A percentile compares a stretch with the other conserved stretches of the same genome.
phyloP scores from a whole-genome alignment of 2,888 invertebrate genomes.

The Hyposoter dolosus region DNA sequence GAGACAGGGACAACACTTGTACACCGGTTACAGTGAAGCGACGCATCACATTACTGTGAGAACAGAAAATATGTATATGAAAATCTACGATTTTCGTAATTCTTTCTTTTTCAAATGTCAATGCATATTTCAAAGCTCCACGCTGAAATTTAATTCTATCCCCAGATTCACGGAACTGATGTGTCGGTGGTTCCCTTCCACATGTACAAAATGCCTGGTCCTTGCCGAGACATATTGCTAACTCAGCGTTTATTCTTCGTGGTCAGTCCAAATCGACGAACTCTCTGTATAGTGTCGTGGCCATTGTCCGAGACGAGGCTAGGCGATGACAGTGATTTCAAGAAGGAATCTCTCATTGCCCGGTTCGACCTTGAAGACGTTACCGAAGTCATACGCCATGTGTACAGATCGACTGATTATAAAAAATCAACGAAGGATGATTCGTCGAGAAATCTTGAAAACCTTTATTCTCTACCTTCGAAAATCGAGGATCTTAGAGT shows the following conservation, averaged over 20 bases:
- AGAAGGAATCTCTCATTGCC: constrained; percentile 87
- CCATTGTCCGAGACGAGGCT: constrained; percentile 86
- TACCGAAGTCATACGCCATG: constrained; percentile 85
- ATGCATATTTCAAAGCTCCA: no score
- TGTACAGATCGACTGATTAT: constrained; percentile 86
- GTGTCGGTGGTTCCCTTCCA: constrained; percentile 89
- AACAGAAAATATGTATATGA: constrained; percentile 22
- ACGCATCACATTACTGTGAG: constrained; percentile 86
- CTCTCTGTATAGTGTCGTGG: constrained; percentile 86
- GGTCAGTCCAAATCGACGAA: constrained; percentile 85
- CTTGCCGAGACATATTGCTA: constrained; percentile 88
- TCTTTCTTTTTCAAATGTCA: no score
- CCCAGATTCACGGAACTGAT: constrained; percentile 89
- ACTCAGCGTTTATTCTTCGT: constrained; percentile 90
- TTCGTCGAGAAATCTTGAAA: constrained; percentile 78
- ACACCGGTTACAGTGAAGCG: constrained; percentile 87
- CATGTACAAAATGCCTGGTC: constrained; percentile 89
- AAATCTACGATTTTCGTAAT: no score
- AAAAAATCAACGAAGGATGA: constrained; percentile 73
- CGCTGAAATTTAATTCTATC: constrained; percentile 64
- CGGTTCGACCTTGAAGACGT: constrained; percentile 86
- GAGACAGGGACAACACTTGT: constrained; percentile 86
- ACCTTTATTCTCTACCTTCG: constrained; percentile 84
- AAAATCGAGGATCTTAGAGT: constrained; percentile 85
- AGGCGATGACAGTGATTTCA: constrained; percentile 86